phyloP scores from a whole-genome alignment of 2,797 vertebrate species.

The Echiichthys vipera region DNA sequence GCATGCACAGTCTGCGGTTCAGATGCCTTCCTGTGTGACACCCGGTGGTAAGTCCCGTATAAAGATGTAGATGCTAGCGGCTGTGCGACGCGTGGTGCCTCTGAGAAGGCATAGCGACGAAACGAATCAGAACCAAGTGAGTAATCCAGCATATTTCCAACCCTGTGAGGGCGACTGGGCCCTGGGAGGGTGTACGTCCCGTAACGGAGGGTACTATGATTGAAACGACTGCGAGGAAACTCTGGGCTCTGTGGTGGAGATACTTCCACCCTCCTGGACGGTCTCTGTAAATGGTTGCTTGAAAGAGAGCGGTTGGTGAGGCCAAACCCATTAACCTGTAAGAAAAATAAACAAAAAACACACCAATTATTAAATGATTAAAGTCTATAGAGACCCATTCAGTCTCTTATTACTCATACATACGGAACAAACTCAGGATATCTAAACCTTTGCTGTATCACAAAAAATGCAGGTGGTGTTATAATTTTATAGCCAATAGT shows the following conservation, averaged over 20 bases:
- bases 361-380: too few species aligned
- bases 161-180: not conserved
- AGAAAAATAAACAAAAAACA: not conserved
- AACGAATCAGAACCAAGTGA: not conserved
- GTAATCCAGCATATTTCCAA: conserved; percentile 4
- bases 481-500: too few species aligned
- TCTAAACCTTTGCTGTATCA: not conserved
- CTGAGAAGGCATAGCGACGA: conserved; percentile 52
- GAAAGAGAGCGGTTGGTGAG: conserved; percentile 22
- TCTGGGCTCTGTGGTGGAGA: conserved; percentile 48
- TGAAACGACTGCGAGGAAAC: conserved; percentile 7
- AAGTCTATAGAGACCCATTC: not conserved
- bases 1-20: conserved; percentile 1
- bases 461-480: not conserved
- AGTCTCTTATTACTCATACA: not conserved
- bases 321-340: conserved; percentile 45
- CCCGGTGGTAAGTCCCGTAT: not conserved
- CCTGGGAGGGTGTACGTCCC: conserved; percentile 53
- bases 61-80: not conserved
- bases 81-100: not conserved
- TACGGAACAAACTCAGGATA: not conserved
- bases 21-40: not conserved
- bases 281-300: conserved; percentile 16
- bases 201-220: not conserved
- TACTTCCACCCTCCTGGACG: conserved; percentile 64